These are phyloP conservation scores for Phylloscopus whistleri DNA, from an alignment of 2,113 vertebrate species.

Conservation along the genomic window DNA sequence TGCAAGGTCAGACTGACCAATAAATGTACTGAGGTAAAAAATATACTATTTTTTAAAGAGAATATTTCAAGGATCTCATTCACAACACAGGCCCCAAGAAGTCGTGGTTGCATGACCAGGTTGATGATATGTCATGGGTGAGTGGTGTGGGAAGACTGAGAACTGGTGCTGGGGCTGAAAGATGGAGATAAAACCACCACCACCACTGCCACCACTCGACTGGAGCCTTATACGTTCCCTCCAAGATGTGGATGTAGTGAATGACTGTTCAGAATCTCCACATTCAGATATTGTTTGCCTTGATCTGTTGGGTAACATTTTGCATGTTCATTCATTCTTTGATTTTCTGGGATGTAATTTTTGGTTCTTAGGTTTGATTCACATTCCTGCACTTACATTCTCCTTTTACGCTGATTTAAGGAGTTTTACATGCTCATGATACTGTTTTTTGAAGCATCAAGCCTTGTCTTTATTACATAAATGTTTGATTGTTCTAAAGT, in stretches of 20 bases:
- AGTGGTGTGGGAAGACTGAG: neutral
- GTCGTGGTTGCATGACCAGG: fast-evolving
- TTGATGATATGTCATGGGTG: neutral
- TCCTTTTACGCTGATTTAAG: neutral
- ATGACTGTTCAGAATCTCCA: neutral
- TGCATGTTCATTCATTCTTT: neutral
- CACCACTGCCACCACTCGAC: neutral
- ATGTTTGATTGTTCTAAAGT: neutral
- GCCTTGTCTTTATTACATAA: neutral
- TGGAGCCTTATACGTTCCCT: neutral
- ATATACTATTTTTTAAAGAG: neutral
- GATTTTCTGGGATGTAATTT: neutral
- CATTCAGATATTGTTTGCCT: neutral
- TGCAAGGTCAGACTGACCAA: neutral
- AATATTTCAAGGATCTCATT: neutral
- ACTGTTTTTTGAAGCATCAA: neutral
- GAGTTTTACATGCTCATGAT: neutral
- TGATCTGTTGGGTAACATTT: neutral
- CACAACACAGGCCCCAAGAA: neutral
- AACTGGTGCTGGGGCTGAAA: neutral
- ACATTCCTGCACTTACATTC: neutral
- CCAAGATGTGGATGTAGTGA: neutral
- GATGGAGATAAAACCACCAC: neutral
- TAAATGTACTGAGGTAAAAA: neutral
- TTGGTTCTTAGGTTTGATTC: neutral